Evolutionary conservation across 1,140 invertebrate genomes (phyloP).

Genomic region (Parasteatoda tepidariorum): DNA sequence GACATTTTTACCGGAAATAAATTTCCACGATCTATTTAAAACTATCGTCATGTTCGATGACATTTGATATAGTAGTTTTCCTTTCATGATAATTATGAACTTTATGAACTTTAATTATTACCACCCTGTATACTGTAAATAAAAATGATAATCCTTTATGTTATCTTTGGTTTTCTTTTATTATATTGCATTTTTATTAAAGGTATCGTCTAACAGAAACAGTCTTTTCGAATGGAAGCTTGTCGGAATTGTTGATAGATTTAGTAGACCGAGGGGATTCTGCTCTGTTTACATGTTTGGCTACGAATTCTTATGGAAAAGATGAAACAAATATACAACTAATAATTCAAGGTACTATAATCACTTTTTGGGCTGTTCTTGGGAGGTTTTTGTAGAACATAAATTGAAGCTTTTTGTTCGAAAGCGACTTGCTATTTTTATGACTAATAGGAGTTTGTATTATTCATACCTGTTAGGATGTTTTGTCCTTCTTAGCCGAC

Average conservation of each 20-base stretch:
- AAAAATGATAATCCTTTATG: not conserved
- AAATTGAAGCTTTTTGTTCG: too few species aligned
- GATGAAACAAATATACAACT: constrained; percentile 68
- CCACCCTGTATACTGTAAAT: not conserved
- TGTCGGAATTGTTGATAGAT: constrained; percentile 66
- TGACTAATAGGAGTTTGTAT: too few species aligned
- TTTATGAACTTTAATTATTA: not conserved
- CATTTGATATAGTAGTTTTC: not conserved
- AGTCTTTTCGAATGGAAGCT: constrained; percentile 51
- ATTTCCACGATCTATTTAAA: not conserved
- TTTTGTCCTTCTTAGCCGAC: too few species aligned
- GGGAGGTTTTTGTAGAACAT: too few species aligned
- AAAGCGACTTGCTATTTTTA: too few species aligned
- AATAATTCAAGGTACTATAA: constrained; percentile 69
- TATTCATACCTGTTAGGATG: too few species aligned
- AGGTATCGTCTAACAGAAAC: constrained; percentile 61
- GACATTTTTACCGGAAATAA: not conserved
- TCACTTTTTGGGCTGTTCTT: too few species aligned
- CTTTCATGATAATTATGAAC: not conserved
- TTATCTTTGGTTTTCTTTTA: too few species aligned
- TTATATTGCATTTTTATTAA: too few species aligned
- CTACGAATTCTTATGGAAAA: constrained; percentile 68
- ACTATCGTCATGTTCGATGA: not conserved
- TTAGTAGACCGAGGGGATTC: constrained; percentile 68
- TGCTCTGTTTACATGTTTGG: constrained; percentile 69